Base-by-base conservation (phyloP, 2,888 invertebrate genomes). In the Byasa hedistus region DNA sequence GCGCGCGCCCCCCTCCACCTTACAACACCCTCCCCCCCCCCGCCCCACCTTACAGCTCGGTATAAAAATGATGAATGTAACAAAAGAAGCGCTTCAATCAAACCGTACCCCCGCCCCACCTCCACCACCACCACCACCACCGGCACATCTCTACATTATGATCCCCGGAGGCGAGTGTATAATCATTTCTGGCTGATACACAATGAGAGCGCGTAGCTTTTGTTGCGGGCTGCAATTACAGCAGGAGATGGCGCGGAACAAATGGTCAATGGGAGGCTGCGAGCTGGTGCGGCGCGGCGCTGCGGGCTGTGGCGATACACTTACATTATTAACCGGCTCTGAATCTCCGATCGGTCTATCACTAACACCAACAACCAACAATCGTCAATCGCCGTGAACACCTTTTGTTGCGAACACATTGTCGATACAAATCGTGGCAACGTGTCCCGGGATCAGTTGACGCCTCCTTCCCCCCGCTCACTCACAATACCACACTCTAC, bases 1-100 rank as follows among this genome's bases (percentile, higher is more conserved):
- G 22, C 63, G 27, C 63, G 58, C 54, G 57, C 19, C 22, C 58
- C 62, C 64, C 56, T 5, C n/a, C n/a, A n/a, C n/a, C n/a, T n/a
- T n/a, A n/a, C n/a, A n/a, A n/a, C n/a, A n/a, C n/a, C n/a, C n/a
- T n/a, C n/a, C n/a, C n/a, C n/a, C n/a, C n/a, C n/a, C n/a, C n/a
- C n/a, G n/a, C n/a, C n/a, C n/a, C n/a, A n/a, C n/a, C n/a, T n/a
- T n/a, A n/a, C 48, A 36, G 36, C 67, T 57, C 55, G 56, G 58
- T 54, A 67, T 67, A 67, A 67, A 67, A 67, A 67, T 67, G 67
- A 67, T 64, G 67, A 67, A 64, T 57, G 64, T 52, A 67, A 67
- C 67, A 67, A 67, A 67, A 67, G 67, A 27, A 51, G 58, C 59
- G 67, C 67, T 64, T 59, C 67, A 64, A 67, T 67, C 67, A 64